These are phyloP conservation scores for Caenorhabditis brenneri DNA, from an alignment of 1,140 invertebrate species.

Conservation along the genomic window DNA sequence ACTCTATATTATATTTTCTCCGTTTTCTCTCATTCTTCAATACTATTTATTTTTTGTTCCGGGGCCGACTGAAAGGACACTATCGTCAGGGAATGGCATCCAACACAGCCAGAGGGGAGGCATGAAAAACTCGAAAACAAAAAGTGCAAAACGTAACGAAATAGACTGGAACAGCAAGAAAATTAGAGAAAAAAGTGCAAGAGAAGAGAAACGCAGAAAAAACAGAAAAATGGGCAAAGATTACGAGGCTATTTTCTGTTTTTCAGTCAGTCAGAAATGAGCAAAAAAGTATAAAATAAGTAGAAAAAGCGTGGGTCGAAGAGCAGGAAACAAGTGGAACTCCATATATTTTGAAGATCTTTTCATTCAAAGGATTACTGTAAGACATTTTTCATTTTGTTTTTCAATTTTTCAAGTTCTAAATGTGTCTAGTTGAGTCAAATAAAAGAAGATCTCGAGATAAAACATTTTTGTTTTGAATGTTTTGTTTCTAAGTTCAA, in stretches of 20 bases:
- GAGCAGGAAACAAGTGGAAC: background rate
- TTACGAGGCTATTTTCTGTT: background rate
- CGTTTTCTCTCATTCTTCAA: background rate
- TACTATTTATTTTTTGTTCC: background rate
- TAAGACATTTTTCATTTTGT: no score
- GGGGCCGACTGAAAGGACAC: background rate
- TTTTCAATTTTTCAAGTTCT: no score
- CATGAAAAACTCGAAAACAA: conserved; percentile 43
- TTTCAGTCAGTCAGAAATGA: background rate
- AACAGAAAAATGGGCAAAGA: background rate
- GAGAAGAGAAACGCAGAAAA: background rate
- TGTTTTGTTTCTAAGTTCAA: no score
- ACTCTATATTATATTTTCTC: background rate
- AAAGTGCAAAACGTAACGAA: background rate
- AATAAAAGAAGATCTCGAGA: no score
- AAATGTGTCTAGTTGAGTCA: no score
- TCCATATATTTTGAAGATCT: no score
- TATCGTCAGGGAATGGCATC: conserved; percentile 14
- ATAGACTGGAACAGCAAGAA: background rate
- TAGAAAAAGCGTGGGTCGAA: background rate
- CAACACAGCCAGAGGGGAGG: background rate
- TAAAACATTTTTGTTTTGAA: no score
- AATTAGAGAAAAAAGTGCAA: background rate
- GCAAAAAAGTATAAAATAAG: background rate
- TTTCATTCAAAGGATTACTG: no score